Percentiles rank a stretch among this genome's conserved stretches.
phyloP scores from a whole-genome alignment of 2,888 invertebrate species.

The Cabera pusaria region DNA sequence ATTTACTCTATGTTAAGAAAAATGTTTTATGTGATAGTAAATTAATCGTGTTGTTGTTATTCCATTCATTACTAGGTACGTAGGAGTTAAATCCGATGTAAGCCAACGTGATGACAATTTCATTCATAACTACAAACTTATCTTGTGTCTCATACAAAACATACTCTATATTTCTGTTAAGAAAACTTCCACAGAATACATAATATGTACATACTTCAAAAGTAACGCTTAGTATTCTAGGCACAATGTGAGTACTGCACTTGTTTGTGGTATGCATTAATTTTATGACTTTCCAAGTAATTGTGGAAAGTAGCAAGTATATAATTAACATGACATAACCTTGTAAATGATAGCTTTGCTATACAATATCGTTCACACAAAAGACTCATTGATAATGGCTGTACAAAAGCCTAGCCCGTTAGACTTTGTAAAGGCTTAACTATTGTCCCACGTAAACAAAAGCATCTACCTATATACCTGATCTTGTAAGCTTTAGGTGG shows the following conservation, averaged over 20 bases:
- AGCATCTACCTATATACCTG: slow-evolving; percentile 5
- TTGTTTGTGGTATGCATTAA: not conserved
- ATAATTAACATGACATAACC: slow-evolving; percentile 1
- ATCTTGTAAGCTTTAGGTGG: no score
- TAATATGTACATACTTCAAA: no score
- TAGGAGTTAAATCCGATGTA: not conserved
- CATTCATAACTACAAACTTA: no score
- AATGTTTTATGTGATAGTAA: no score
- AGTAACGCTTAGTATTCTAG: no score
- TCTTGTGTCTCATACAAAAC: no score
- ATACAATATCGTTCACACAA: slow-evolving; percentile 5
- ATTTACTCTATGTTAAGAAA: no score
- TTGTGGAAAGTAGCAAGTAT: slow-evolving; percentile 8
- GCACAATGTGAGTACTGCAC: no score
- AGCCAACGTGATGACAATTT: not conserved
- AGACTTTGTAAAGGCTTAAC: not conserved
- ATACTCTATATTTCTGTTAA: no score
- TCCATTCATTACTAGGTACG: no score
- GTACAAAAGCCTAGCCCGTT: slow-evolving; percentile 4
- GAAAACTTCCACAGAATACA: no score
- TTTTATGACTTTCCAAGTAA: not conserved
- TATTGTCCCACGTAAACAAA: slow-evolving; percentile 10
- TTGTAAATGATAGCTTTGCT: not conserved
- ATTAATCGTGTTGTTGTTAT: no score
- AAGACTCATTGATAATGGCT: not conserved